Percentiles rank a stretch among this genome's conserved stretches.
Conservation (phyloP, 2,888 invertebrate species). For the Hyposoter dolosus region DNA sequence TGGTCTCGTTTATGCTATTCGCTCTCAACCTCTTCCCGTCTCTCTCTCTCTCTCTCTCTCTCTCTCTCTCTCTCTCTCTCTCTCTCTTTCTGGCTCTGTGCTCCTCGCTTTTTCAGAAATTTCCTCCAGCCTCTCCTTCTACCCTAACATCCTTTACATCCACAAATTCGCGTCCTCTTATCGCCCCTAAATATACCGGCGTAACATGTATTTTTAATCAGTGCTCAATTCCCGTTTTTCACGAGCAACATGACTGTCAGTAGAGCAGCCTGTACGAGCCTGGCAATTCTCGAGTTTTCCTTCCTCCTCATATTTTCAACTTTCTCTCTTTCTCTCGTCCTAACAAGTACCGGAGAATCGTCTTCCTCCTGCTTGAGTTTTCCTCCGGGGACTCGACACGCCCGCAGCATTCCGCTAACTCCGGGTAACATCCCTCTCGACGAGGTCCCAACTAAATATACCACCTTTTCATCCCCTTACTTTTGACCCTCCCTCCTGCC, state of each 20-base stretch:
- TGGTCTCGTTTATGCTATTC: slow-evolving; percentile 58
- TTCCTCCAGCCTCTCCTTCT: slow-evolving; percentile 38
- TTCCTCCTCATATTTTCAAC: slow-evolving; percentile 25
- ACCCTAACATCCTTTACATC: slow-evolving; percentile 32
- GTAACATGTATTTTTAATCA: slow-evolving; percentile 80
- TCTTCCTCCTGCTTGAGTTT: slow-evolving; percentile 45
- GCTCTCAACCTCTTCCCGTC: slow-evolving; percentile 42
- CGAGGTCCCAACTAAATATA: slow-evolving; percentile 20
- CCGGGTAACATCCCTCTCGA: slow-evolving; percentile 34
- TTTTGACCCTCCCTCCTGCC: slow-evolving; percentile 21
- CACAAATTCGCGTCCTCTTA: slow-evolving; percentile 60
- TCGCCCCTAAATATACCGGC: slow-evolving; percentile 72
- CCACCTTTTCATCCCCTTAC: slow-evolving; percentile 23
- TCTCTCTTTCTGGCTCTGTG: slow-evolving; percentile 14
- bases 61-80: slow-evolving; percentile 39
- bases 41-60: too few species aligned
- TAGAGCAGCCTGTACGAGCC: slow-evolving; percentile 8
- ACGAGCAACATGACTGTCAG: slow-evolving; percentile 36
- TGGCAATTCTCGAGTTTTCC: slow-evolving; percentile 50
- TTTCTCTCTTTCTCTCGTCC: slow-evolving; percentile 23
- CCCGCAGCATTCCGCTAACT: slow-evolving; percentile 38
- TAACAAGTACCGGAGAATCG: slow-evolving; percentile 27
- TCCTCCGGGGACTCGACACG: slow-evolving; percentile 61
- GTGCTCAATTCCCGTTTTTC: slow-evolving; percentile 70
- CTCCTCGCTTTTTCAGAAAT: neutral